phyloP scores from a whole-genome alignment of 2,113 vertebrate genomes.

The Megaleporinus macrocephalus region DNA sequence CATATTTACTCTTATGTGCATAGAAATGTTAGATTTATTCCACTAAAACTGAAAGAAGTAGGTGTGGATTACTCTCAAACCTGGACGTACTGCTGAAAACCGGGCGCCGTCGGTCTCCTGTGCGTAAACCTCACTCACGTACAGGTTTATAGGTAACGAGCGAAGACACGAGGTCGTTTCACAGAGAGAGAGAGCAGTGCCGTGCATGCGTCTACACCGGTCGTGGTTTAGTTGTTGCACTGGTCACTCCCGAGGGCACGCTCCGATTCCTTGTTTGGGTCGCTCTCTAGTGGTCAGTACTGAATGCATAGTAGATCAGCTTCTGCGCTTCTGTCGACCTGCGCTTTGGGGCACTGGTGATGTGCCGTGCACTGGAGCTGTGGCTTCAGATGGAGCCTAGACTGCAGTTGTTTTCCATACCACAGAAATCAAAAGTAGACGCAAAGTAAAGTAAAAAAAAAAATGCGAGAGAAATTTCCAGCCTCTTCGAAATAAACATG shows the following conservation, averaged over 20 bases:
- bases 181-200: not conserved
- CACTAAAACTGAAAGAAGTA: not conserved
- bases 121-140: not conserved
- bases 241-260: not conserved
- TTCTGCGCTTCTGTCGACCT: not conserved
- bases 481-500: too few relatives aligned
- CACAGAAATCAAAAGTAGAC: too few relatives aligned
- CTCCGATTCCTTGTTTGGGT: constrained; percentile 58
- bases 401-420: too few relatives aligned
- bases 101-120: not conserved
- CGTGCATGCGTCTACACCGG: not conserved
- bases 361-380: too few relatives aligned
- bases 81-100: not conserved
- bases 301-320: not conserved
- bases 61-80: not conserved
- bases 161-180: not conserved
- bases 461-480: too few relatives aligned
- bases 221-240: not conserved
- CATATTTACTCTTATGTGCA: not conserved
- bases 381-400: too few relatives aligned
- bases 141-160: not conserved
- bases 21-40: not conserved
- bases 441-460: too few relatives aligned
- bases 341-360: not conserved
- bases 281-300: constrained; percentile 73